A percentile compares a stretch with the other conserved stretches of the same genome.
Conservation (phyloP, 2,797 vertebrate species). For the Echiichthys vipera region DNA sequence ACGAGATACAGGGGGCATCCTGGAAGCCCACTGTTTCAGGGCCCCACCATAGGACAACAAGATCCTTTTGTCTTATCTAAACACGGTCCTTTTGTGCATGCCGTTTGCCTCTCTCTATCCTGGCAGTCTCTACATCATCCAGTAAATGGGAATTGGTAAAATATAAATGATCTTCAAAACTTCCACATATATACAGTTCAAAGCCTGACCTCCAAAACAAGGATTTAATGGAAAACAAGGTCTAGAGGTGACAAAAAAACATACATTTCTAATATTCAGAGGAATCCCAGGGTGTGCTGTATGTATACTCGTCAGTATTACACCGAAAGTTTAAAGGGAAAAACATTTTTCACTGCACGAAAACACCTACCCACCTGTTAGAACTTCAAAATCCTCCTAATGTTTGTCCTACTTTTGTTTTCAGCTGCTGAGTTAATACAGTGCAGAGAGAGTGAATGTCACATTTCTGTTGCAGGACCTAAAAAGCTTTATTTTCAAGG, state of each 20-base stretch:
- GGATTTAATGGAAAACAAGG: not conserved
- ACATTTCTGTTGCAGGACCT: conserved; percentile 6
- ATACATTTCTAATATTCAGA: not conserved
- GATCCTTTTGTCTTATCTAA: conserved; percentile 9
- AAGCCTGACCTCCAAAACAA: not conserved
- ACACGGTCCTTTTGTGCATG: not conserved
- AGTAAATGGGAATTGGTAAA: not conserved
- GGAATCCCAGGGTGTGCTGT: not conserved
- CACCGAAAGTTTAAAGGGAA: not conserved
- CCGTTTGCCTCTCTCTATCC: not conserved
- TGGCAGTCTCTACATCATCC: not conserved
- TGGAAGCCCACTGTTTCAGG: conserved; percentile 8
- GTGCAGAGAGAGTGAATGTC: not conserved
- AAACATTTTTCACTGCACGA: no score
- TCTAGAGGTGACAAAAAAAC: not conserved
- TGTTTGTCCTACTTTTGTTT: conserved; percentile 22
- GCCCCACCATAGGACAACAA: not conserved
- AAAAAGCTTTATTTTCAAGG: conserved; percentile 16
- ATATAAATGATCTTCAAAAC: not conserved
- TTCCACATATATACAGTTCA: not conserved
- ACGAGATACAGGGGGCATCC: not conserved
- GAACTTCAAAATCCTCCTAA: conserved; percentile 19
- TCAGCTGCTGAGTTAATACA: not conserved
- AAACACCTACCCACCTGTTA: conserved; percentile 29
- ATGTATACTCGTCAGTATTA: not conserved